Evolutionary conservation across 2,797 vertebrate genomes (phyloP).

Genomic region (Thripadectes ignobilis): DNA sequence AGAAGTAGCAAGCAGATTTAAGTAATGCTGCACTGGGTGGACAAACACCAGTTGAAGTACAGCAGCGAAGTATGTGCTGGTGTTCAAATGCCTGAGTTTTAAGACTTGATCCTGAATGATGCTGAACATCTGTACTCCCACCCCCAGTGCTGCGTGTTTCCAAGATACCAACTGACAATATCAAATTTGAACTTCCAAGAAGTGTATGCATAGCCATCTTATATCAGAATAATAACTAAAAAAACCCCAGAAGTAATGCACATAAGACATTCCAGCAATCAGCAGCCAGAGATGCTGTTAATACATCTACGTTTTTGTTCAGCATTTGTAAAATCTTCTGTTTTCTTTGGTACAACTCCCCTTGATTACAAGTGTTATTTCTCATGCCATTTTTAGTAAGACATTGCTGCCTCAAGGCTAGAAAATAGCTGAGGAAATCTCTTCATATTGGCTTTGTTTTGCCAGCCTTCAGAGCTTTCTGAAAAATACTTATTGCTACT

Average conservation of each 20-base stretch:
- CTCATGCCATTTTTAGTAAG: constrained; percentile 26
- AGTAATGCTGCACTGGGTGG: not conserved
- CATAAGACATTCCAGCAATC: not conserved
- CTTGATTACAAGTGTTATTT: constrained; percentile 1
- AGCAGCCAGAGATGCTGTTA: not conserved
- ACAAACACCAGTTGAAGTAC: not conserved
- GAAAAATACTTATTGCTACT: constrained; percentile 27
- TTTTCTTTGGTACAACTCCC: constrained; percentile 1
- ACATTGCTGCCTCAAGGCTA: constrained; percentile 8
- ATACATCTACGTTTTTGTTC: not conserved
- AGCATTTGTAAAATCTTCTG: not conserved
- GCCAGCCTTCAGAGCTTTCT: constrained; percentile 8
- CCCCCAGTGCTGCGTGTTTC: not conserved
- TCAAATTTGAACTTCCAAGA: not conserved
- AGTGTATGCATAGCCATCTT: not conserved
- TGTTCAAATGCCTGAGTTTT: not conserved
- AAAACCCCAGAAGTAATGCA: not conserved
- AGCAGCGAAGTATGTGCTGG: not conserved
- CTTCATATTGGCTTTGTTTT: not conserved
- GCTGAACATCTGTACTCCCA: not conserved
- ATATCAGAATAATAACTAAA: not conserved
- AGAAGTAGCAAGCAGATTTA: not conserved
- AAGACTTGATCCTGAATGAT: not conserved
- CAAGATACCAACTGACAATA: not conserved
- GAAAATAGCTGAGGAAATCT: not conserved